Conservation (phyloP, 1,140 invertebrate species). For the Drosophila cardini region DNA sequence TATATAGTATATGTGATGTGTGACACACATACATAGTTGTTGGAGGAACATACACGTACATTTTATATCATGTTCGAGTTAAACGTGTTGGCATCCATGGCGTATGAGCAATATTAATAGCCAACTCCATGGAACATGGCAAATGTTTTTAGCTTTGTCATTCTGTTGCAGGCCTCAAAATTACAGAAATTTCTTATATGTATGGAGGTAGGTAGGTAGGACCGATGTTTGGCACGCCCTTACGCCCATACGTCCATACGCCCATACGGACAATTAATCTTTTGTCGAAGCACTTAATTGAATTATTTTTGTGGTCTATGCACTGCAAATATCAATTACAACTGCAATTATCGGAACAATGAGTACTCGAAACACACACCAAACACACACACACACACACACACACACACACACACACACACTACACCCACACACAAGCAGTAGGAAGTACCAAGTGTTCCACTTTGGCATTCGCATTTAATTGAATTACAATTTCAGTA, state of each 20-base stretch:
- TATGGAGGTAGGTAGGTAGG: too few relatives aligned
- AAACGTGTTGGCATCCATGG: conserved; percentile 68
- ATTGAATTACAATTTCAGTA: conserved; percentile 81
- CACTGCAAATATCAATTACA: conserved; percentile 59
- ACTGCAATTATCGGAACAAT: conserved; percentile 31
- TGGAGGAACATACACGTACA: conserved; percentile 24
- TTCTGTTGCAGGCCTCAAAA: conserved; percentile 61
- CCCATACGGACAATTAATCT: conserved; percentile 71
- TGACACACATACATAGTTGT: conserved; percentile 48
- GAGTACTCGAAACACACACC: too few relatives aligned
- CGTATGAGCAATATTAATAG: conserved; percentile 68
- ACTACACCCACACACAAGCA: too few relatives aligned
- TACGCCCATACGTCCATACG: conserved; percentile 46
- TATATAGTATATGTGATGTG: conserved; percentile 33
- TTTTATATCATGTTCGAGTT: conserved; percentile 62
- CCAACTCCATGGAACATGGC: conserved; percentile 31
- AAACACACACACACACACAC: too few relatives aligned
- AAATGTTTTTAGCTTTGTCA: conserved; percentile 63
- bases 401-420: too few relatives aligned
- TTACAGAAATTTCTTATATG: not conserved
- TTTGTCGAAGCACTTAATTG: conserved; percentile 75
- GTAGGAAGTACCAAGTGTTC: conserved; percentile 46
- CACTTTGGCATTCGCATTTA: conserved; percentile 54
- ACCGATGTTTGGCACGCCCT: conserved; percentile 31
- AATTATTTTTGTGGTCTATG: conserved; percentile 51